Base-by-base conservation (phyloP, 2,797 vertebrate genomes). In the Danio kyathit region DNA sequence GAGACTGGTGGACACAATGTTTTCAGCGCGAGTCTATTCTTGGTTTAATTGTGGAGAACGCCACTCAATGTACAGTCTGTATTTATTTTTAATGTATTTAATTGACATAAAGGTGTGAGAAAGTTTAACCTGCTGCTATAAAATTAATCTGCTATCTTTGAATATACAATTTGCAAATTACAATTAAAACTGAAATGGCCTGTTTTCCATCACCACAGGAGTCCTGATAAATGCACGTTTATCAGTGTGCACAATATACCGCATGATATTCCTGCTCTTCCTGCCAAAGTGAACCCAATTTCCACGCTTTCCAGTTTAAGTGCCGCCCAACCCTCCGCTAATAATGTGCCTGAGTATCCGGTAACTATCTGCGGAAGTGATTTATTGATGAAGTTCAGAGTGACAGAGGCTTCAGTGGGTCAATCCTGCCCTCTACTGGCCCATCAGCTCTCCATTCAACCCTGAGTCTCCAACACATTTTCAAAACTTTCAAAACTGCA, bases 331-430 rank as follows among this genome's bases (percentile, higher is more conserved):
- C 91, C 90, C 88, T 91, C 91, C 89, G 88, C 91, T 94, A 93
- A 94, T 92, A 93, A 94, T 94, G 92, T 93, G 92, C 91, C 93
- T 93, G 93, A 93, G 92, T 92, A 93, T 93, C 93, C 92, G 94
- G 94, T 94, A 94, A 94, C 92, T 93, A 94, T 93, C 91, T 76
- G 59, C 88, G 92, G 93, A 93, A 91, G 93, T 94, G 93, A 95
- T 95, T 94, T 95, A 95, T 94, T 89, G 92, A 87, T 89, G 90
- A 92, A 91, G 89, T 88, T 88, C 86, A 94, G 85, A 80, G 19
- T 14, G 49, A 43, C 52, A 10, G 70, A 57, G 72, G 4, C 74
- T 93, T 91, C 87, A 87, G 88, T 92, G 92, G 93, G 88, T 90
- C 92, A 92, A 94, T 91, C 92, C 86, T 95, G 94, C 94, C 93